Evolutionary conservation across 92 coral and sea anemone species (phyloP).

Genomic region (Hydrozoanthus gracilis): DNA sequence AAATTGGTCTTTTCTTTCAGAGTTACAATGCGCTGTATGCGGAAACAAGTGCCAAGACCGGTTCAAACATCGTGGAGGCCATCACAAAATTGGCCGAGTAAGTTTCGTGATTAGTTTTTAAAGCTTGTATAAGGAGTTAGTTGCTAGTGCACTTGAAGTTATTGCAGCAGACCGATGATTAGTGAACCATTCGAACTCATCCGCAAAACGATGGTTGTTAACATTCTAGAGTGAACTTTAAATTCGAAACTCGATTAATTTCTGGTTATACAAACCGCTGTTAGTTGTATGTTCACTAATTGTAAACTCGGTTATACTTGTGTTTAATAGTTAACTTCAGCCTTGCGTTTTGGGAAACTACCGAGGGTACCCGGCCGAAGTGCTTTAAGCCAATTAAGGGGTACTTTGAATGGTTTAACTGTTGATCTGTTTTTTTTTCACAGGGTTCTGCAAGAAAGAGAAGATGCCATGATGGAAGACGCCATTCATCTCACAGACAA

Average conservation of each 20-base stretch:
- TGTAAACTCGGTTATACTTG: no score
- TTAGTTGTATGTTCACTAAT: no score
- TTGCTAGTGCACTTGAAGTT: no score
- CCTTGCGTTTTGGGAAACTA: no score
- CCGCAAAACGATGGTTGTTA: no score
- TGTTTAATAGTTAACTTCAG: no score
- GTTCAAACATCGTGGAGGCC: conserved; percentile 81
- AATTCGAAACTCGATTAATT: no score
- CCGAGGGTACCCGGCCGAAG: background rate
- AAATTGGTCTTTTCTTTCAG: conserved; percentile 46
- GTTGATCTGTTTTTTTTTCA: conserved; percentile 8
- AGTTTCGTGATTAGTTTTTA: conserved; percentile 23
- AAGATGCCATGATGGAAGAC: conserved; percentile 89
- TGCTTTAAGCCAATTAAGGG: background rate
- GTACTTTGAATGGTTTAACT: background rate
- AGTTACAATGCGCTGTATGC: conserved; percentile 84
- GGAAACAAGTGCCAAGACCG: conserved; percentile 98
- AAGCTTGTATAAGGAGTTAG: no score
- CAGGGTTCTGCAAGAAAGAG: conserved; percentile 92
- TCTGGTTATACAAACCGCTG: no score
- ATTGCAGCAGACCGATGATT: background rate
- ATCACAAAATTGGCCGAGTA: conserved; percentile 90
- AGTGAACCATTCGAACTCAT: no score
- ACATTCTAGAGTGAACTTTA: no score
- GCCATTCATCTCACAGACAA: conserved; percentile 75